phyloP scores from a whole-genome alignment of 2,888 invertebrate species.

The Idaea biselata region DNA sequence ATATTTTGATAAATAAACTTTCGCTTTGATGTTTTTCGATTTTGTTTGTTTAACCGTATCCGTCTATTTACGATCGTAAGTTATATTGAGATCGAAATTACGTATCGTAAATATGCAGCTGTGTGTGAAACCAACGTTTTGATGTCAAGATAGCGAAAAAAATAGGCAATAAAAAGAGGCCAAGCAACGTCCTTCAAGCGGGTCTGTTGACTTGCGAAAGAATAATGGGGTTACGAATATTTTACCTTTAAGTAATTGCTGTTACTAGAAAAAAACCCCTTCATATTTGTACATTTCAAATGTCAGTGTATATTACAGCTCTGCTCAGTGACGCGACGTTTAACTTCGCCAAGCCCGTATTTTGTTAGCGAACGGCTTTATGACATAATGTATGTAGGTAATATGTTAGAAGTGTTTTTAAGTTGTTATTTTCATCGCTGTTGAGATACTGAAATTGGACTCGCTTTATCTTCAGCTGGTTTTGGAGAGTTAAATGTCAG shows the following conservation, averaged over 20 bases:
- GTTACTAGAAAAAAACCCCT: constrained; percentile 14
- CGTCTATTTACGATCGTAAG: constrained; percentile 25
- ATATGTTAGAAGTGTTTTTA: constrained; percentile 25
- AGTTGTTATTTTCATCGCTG: constrained; percentile 17
- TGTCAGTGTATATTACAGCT: constrained; percentile 13
- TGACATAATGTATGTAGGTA: constrained; percentile 23
- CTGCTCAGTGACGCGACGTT: constrained; percentile 8
- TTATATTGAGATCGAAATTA: constrained; percentile 30
- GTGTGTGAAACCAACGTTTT: constrained; percentile 32
- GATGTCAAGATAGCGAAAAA: constrained; percentile 40
- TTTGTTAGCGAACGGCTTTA: constrained; percentile 22
- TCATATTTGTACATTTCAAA: constrained; percentile 13
- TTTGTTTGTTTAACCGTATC: constrained; percentile 17
- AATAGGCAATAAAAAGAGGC: constrained; percentile 50
- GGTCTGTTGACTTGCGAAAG: constrained; percentile 14
- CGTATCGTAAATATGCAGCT: constrained; percentile 33
- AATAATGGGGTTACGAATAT: not conserved
- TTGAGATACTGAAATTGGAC: constrained; percentile 14
- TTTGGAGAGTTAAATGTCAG: constrained; percentile 6
- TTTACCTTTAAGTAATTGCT: constrained; percentile 11
- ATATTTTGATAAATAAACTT: constrained; percentile 34
- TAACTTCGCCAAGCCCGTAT: constrained; percentile 18
- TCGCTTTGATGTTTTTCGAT: constrained; percentile 26
- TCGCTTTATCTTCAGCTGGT: constrained; percentile 14
- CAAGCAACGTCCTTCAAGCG: not conserved